Evolutionary conservation across 2,113 vertebrate species (phyloP).

Genomic region (Alligator sinensis): DNA sequence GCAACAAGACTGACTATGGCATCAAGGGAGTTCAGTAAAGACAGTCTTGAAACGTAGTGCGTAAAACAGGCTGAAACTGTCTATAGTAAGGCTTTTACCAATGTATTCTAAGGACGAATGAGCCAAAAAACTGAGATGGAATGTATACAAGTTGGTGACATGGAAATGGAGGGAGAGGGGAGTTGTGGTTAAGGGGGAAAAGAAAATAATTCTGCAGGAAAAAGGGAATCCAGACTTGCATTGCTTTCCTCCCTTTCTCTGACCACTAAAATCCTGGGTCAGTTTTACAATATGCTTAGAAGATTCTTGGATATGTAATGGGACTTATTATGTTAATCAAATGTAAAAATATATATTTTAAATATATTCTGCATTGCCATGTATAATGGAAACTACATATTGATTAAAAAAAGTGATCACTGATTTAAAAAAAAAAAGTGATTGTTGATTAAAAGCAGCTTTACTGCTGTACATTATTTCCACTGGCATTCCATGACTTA

Average conservation of each 20-base stretch:
- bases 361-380: not conserved
- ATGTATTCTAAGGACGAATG: not conserved
- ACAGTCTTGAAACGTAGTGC: not conserved
- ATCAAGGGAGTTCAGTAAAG: not conserved
- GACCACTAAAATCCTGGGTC: not conserved
- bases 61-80: not conserved
- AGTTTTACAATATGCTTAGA: not conserved
- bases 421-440: too few species aligned
- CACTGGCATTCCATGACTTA: too few species aligned
- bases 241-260: not conserved
- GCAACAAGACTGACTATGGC: not conserved
- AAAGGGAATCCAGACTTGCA: not conserved
- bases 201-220: not conserved
- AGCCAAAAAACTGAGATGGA: not conserved
- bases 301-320: not conserved
- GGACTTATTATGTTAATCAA: not conserved
- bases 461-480: too few species aligned
- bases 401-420: not conserved
- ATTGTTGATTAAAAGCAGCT: too few species aligned
- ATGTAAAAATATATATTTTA: not conserved
- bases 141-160: too few species aligned
- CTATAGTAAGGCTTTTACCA: not conserved
- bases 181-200: not conserved
- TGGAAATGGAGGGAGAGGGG: too few species aligned
- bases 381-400: not conserved